These are phyloP conservation scores for Heterocephalus glaber DNA, from an alignment of 2,113 vertebrate species.

Conservation along the genomic window DNA sequence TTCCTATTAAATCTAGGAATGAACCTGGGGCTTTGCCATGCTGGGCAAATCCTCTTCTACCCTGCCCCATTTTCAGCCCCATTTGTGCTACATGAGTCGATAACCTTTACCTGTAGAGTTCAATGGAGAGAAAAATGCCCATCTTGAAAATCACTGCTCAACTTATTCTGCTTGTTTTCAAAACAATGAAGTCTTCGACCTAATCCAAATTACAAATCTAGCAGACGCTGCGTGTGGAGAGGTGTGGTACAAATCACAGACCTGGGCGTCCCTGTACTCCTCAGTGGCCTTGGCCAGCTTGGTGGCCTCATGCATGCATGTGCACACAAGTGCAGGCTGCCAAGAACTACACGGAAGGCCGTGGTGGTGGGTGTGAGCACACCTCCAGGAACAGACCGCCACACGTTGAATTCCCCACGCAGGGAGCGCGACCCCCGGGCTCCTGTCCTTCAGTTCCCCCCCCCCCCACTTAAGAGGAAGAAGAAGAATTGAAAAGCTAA, in stretches of 20 bases:
- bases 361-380: background rate
- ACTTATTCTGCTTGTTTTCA: background rate
- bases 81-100: background rate
- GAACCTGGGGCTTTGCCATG: background rate
- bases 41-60: background rate
- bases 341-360: rapidly evolving
- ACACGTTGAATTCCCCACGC: rapidly evolving
- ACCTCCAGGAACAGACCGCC: background rate
- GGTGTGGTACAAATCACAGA: background rate
- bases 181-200: background rate
- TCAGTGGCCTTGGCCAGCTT: background rate
- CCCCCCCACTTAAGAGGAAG: background rate
- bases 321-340: background rate
- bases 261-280: background rate
- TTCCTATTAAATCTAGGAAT: background rate
- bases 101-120: background rate
- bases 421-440: background rate
- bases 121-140: background rate
- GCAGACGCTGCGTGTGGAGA: background rate
- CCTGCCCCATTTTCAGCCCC: background rate
- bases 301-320: rapidly evolving
- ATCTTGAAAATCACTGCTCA: background rate
- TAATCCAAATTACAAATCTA: conserved; percentile 13
- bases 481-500: conserved; percentile 9
- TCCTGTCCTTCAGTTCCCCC: background rate